Base-by-base conservation (phyloP, 1,140 invertebrate species). In the Dysdera silvatica region DNA sequence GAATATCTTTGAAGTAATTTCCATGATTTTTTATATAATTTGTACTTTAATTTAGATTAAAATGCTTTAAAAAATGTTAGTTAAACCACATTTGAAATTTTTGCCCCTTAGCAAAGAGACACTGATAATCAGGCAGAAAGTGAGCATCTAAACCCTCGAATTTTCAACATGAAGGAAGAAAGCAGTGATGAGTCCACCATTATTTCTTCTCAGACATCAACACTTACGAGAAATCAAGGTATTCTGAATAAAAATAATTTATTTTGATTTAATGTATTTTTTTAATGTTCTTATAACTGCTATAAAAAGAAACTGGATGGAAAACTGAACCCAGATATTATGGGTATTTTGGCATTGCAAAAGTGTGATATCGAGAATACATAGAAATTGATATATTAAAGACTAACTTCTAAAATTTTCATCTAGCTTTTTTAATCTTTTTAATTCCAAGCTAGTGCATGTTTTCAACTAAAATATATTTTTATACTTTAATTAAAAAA, bases 181-280 rank as follows among this genome's bases (percentile, higher is more conserved):
- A 95, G 92, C 69, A 95, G 91, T 62, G 94, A 97, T 76, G 94
- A 96, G 73, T 94, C 90, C 12, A 97, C 93, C 0, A 91, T 96
- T 60, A 95, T 95, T 59, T 95, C 92, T 18, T 93, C 90, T 20
- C 91, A 95, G 76, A 95, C 93, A 0, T 95, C 92, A 1, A 97
- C 94, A 0, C 79, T 96, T 3, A 97, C 94, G 8, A 83, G 94
- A 70, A 95, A 93, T 78, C 89, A 94, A 67, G 76, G 75, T 75
- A 23, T n/a, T n/a, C n/a, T n/a, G n/a, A n/a, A n/a, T n/a, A n/a
- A n/a, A n/a, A n/a, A n/a, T n/a, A n/a, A n/a, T n/a, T n/a, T n/a
- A n/a, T n/a, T n/a, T n/a, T n/a, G n/a, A n/a, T n/a, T n/a, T n/a
- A n/a, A n/a, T n/a, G n/a, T n/a, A n/a, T n/a, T n/a, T n/a, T n/a